Evolutionary conservation across 2,888 invertebrate species (phyloP), one percentile per base, ranked within the genome.

Genomic region (Thalpophila matura): DNA sequence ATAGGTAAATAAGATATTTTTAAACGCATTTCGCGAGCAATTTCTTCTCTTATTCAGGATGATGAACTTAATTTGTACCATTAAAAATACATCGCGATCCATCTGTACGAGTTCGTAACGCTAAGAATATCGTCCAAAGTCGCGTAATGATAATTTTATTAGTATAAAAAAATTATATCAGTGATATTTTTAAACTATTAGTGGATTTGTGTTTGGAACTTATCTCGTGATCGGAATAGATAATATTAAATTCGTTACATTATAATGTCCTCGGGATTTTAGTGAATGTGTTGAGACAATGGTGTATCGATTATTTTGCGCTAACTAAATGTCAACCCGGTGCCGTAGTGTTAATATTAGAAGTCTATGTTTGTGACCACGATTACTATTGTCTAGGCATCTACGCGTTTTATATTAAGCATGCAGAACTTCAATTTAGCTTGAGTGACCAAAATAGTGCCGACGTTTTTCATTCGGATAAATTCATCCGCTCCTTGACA

Each of bases 221-320:
- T 68, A 75, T 56, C 51, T 76, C 68, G 74, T 70, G 78, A 70
- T 68, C 51, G 68, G 69, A 69, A 81, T 72, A 63, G 65, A 77
- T 73, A n/a, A 79, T 71, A 70, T 75, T 75, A 61, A 61, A 56
- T 78, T 70, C 74, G 75, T 82, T 86, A 85, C 79, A 83, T 82
- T 85, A 82, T 81, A 80, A 89, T 84, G 83, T 88, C 82, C 84
- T 90, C 86, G 81, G 83, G 84, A 88, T 90, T 92, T 92, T 84
- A 84, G 93, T 92, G 91, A 91, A 92, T 90, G 90, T 93, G 92
- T 89, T 92, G 89, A 93, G 93, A 94, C 94, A 94, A 94, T 94
- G 94, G 94, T 94, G 91, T 95, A 95, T 95, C 93, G 95, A 95
- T 95, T 95, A 94, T 94, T 95, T 94, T 94, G 90, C 91, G 92